Evolutionary conservation across 2,797 vertebrate species (phyloP), one percentile per base, ranked within the genome.

Genomic region (Bufotes viridis): DNA sequence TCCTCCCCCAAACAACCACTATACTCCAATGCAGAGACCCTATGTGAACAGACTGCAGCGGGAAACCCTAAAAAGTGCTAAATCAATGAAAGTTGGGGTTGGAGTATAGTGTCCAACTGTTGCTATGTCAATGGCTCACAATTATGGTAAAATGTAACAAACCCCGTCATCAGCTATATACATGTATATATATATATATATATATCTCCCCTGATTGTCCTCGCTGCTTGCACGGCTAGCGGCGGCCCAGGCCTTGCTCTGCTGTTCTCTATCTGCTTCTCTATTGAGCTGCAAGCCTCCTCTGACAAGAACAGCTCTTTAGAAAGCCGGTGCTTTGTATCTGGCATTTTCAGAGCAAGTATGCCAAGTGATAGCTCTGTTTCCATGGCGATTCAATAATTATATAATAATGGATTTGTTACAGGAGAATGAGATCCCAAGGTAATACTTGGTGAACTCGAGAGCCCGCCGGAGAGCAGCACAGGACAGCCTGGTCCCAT

Each of bases 371-470:
- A 89, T 89, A 70, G 88, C 61, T 82, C 61, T 65, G 88, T 89
- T 83, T 72, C 88, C 84, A 89, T 89, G 88, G 79, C 55, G n/a
- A 89, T 83, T 65, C 88, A 83, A 89, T 89, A 89, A 89, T 86
- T 78, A 82, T 82, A 70, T 82, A 89, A 89, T 82, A 89, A 82
- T 82, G 88, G 80, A 86, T 89, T 86, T 89, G 88, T 86, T 82
- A 86, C 83, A 86, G 57, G 69, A 53, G 80, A 88, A 86, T 81
- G 63, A 69, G 79, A 86, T 82, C 84, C 78, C 70, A 29, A 75
- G 81, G 61, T 51, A 34, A 26, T 51, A 83, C 22, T 53, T 80
- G 65, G 22, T 65, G 15, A 22, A 78, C n/a, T n/a, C 14, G 11
- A 70, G 78, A 20, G 51, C 24, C 24, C 17, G n/a, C 12, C 24